Conservation (phyloP, 2,888 invertebrate genomes). For the Drosophila anomalata region DNA sequence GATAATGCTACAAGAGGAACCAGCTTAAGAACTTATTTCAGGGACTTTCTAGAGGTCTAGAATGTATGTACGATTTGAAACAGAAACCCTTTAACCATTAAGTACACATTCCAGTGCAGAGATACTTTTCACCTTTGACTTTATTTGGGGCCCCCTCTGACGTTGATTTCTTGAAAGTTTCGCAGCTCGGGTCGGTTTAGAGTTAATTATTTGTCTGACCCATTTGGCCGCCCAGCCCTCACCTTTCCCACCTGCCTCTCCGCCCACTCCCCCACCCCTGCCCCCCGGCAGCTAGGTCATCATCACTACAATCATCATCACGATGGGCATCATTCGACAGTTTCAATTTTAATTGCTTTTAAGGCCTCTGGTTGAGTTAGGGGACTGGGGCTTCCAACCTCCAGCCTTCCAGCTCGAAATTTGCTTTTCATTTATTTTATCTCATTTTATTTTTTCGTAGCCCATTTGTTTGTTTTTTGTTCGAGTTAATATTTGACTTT, state of each 20-base stretch:
- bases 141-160: neutral
- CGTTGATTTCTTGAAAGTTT: slow-evolving; percentile 11
- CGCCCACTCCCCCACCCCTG: neutral
- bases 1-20: no score
- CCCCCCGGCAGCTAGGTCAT: neutral
- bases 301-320: slow-evolving; percentile 14
- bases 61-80: neutral
- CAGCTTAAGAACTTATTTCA: neutral
- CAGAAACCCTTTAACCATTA: no score
- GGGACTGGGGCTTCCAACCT: slow-evolving; percentile 19
- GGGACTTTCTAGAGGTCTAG: neutral
- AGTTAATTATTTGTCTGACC: slow-evolving; percentile 51
- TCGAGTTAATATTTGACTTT: slow-evolving; percentile 40
- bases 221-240: slow-evolving; percentile 5
- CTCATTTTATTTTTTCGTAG: slow-evolving; percentile 38
- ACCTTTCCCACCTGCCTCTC: slow-evolving; percentile 8
- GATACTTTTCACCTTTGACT: neutral
- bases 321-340: slow-evolving; percentile 51
- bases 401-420: slow-evolving; percentile 31
- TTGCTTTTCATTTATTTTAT: slow-evolving; percentile 40
- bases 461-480: slow-evolving; percentile 40
- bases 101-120: neutral
- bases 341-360: slow-evolving; percentile 72
- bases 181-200: slow-evolving; percentile 16
- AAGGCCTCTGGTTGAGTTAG: slow-evolving; percentile 30